Evolutionary conservation across 2,797 vertebrate genomes (phyloP).

Genomic region (Linurgus olivaceus): DNA sequence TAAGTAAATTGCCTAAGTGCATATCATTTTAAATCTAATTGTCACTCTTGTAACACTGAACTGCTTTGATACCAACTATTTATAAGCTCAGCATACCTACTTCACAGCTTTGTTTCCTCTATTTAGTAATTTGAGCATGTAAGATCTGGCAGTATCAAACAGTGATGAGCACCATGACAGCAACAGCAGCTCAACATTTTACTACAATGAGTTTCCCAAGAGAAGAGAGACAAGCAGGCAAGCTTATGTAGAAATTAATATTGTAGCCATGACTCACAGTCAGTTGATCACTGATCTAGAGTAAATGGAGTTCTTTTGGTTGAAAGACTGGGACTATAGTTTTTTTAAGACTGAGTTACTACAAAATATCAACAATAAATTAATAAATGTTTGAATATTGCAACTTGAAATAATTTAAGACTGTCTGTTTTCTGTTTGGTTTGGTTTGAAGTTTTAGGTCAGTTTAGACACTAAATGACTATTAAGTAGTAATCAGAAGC

Average conservation of each 20-base stretch:
- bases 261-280: background rate
- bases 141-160: background rate
- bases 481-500: background rate
- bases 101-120: background rate
- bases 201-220: background rate
- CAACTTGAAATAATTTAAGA: background rate
- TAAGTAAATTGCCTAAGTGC: conserved; percentile 45
- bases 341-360: background rate
- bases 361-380: background rate
- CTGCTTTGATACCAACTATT: background rate
- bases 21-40: conserved; percentile 34
- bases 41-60: background rate
- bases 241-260: background rate
- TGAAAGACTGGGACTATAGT: background rate
- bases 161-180: background rate
- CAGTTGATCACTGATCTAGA: background rate
- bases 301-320: background rate
- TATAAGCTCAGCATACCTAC: background rate
- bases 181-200: background rate
- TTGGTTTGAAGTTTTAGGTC: background rate
- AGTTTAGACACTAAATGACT: background rate
- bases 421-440: background rate
- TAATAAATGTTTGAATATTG: background rate
- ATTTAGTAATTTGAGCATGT: background rate
- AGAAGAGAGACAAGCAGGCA: background rate